Percentiles rank a stretch among this genome's conserved stretches.
Evolutionary conservation across 2,888 invertebrate genomes (phyloP).

Genomic region (Timandra comae): DNA sequence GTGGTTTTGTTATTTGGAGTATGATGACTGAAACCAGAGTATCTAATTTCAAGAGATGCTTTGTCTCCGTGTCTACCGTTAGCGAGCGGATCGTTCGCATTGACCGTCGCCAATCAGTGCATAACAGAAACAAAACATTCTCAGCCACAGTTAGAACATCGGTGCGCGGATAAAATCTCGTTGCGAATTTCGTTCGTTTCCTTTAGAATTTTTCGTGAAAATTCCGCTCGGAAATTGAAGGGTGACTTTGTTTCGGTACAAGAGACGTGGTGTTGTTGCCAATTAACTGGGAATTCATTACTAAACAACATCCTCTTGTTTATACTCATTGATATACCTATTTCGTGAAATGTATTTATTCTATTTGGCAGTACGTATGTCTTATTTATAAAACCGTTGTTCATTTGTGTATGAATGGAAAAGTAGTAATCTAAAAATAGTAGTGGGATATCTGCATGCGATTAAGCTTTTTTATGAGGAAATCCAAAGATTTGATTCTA

Average conservation of each 20-base stretch:
- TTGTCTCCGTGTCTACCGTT: conserved; percentile 48
- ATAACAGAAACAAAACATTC: conserved; percentile 52
- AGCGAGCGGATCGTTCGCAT: conserved; percentile 33
- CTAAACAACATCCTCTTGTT: too few relatives aligned
- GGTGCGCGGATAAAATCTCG: conserved; percentile 19
- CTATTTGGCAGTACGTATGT: too few relatives aligned
- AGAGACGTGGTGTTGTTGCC: conserved; percentile 5
- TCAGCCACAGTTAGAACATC: conserved; percentile 19
- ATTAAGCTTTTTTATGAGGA: too few relatives aligned
- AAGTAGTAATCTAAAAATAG: too few relatives aligned
- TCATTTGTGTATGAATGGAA: too few relatives aligned
- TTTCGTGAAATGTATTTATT: too few relatives aligned
- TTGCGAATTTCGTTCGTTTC: conserved; percentile 16
- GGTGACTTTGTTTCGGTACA: conserved; percentile 6
- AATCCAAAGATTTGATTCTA: too few relatives aligned
- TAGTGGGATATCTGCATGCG: too few relatives aligned
- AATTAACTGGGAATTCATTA: conserved; percentile 19
- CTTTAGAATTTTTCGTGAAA: conserved; percentile 17
- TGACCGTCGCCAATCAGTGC: conserved; percentile 51
- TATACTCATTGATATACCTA: too few relatives aligned
- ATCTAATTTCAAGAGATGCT: conserved; percentile 34
- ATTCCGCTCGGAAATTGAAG: conserved; percentile 15
- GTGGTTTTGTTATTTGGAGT: too few relatives aligned
- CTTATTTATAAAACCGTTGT: too few relatives aligned
- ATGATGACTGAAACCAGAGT: conserved; percentile 10